Evolutionary conservation across 2,888 invertebrate genomes (phyloP), one percentile per base, ranked within the genome.

Genomic region (Ophion costatus): DNA sequence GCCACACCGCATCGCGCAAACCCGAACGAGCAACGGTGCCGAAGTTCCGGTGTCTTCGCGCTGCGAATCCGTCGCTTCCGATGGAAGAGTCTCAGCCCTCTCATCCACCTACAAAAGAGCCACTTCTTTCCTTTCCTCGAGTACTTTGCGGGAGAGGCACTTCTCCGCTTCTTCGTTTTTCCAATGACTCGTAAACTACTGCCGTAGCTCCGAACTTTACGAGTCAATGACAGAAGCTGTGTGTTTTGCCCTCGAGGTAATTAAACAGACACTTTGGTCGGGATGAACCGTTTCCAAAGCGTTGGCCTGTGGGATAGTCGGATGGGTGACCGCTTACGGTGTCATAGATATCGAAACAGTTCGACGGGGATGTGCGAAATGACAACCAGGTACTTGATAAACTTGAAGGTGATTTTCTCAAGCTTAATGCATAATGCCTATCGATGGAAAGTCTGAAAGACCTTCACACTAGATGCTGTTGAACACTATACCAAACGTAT

Each of bases 1-100:
- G 38, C 1, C 6, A 42, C 38, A 22, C 38, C 57, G 22, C 33
- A 24, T n/a, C 64, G 17, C 10, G 56, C 22, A 64, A 33, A 29
- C 45, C 6, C 45, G 66, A 79, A 76, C 61, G 67, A 71, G 71
- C 38, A 24, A 22, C 45, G 42, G 51, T 64, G 82, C 42, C 22
- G 4, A 22, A 64, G 57, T 82, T 79, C 75, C 61, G 71, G 61
- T 69, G 22, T 59, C 51, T 80, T 75, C 29, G 45, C 33, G 71
- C 59, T 38, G 66, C 51, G 57, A 83, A 76, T 76, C 73, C 67
- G 61, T 63, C 61, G 75, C 24, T 76, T 64, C 14, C 70, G 42
- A 33, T 57, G 29, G 22, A 51, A 14, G 29, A 79, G 45, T 66
- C 45, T 71, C 17, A 24, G 42, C 59, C 38, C 38, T 67, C 61